A percentile compares a stretch with the other conserved stretches of the same genome.
These are phyloP conservation scores for Molossus molossus DNA, from an alignment of 2,797 vertebrate genomes.

Conservation along the genomic window DNA sequence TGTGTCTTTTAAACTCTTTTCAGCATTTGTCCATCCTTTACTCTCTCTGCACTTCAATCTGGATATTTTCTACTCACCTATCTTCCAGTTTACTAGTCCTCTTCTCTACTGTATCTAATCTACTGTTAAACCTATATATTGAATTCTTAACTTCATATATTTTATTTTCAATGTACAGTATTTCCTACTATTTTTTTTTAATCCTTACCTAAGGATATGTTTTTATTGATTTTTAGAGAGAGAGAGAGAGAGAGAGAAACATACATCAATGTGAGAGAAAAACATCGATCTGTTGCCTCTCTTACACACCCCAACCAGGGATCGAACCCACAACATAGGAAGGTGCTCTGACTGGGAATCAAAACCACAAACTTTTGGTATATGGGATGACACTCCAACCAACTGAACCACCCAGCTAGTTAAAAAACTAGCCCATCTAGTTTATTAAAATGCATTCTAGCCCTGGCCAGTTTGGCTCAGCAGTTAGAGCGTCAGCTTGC, in stretches of 20 bases:
- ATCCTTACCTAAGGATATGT: no score
- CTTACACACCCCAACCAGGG: background rate
- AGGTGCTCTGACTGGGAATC: background rate
- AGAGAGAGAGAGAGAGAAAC: background rate
- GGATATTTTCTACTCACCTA: background rate
- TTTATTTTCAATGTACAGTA: background rate
- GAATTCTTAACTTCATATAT: background rate
- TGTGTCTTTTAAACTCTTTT: background rate
- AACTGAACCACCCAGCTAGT: background rate
- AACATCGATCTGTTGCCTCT: background rate
- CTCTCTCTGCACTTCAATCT: background rate
- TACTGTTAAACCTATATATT: background rate
- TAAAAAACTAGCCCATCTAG: no score
- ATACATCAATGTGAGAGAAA: background rate
- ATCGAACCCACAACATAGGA: background rate
- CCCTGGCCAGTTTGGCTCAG: no score
- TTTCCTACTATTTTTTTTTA: no score
- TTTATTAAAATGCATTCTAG: background rate
- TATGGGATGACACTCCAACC: background rate
- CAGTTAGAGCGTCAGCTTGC: no score
- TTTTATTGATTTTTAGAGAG: background rate
- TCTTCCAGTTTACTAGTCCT: background rate
- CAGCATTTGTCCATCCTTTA: background rate
- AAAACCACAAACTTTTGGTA: background rate
- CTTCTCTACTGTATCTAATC: background rate